These are phyloP conservation scores for Heteromyza rotundicornis DNA, from an alignment of 2,888 invertebrate species.

Conservation along the genomic window DNA sequence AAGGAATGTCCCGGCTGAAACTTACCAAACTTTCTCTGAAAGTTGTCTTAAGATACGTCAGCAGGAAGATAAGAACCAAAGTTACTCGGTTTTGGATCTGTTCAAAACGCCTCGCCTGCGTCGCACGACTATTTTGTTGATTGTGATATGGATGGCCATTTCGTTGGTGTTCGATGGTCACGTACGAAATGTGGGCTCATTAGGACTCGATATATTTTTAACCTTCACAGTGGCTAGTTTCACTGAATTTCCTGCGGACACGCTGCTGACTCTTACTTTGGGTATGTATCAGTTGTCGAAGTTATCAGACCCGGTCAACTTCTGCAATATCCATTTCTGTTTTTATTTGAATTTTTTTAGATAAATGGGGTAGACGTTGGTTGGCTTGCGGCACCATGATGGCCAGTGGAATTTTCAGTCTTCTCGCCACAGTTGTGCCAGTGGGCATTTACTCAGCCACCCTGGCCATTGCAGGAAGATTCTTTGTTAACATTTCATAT, in stretches of 20 bases:
- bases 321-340: too few species aligned
- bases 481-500: constrained; percentile 87
- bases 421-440: constrained; percentile 78
- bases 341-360: constrained; percentile 15
- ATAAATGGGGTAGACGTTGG: constrained; percentile 81
- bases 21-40: constrained; percentile 73
- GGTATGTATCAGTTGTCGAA: too few species aligned
- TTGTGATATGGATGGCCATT: constrained; percentile 89
- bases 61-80: constrained; percentile 74
- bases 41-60: constrained; percentile 72
- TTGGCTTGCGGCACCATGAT: constrained; percentile 83
- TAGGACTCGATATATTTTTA: constrained; percentile 82
- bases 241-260: constrained; percentile 85
- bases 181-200: constrained; percentile 83
- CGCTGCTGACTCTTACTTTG: constrained; percentile 76
- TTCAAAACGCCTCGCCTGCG: constrained; percentile 80
- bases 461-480: constrained; percentile 81
- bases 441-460: constrained; percentile 76
- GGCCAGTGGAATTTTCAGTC: constrained; percentile 79
- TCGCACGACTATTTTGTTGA: constrained; percentile 77
- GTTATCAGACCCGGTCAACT: too few species aligned
- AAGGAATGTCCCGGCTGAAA: constrained; percentile 74
- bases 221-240: constrained; percentile 85
- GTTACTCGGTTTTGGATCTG: constrained; percentile 80
- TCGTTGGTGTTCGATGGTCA: constrained; percentile 88